Base-by-base conservation (phyloP, 2,888 invertebrate genomes). In the Pelosia muscerda region DNA sequence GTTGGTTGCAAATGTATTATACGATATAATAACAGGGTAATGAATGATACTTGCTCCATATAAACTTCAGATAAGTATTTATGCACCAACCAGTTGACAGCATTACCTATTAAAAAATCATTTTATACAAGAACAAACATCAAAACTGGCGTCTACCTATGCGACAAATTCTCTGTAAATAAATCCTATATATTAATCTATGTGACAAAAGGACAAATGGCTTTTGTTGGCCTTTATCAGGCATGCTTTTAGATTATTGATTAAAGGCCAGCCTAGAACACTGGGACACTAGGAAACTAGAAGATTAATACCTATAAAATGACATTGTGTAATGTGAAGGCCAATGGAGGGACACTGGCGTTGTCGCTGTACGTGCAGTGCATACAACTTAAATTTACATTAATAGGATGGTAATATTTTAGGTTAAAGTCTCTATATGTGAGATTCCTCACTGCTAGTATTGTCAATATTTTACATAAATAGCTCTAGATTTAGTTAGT, bases 261-360 rank as follows among this genome's bases (percentile, higher is more conserved):
- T 55, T 61, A 73, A 72, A 76, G 70, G 68, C 65, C 68, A 67
- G 53, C 42, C 65, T 68, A 59, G 58, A 59, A n/a, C 31, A 56
- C 75, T 19, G 8, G 49, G 49, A 49, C 49, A 49, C 55, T 76
- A 84, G 75, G 81, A 81, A 78, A 81, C 74, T 73, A 74, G 73
- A 80, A 68, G 63, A 34, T 72, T 72, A 73, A 74, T 75, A 56
- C 38, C 38, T 38, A 15, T 70, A 59, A 69, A 75, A 68, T 82
- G 84, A 84, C 85, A 84, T 85, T 87, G 85, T 79, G 71, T 81
- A 72, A 79, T 73, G 76, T 80, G 87, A 89, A 89, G 88, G 88
- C 85, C 86, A 77, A 75, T 72, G 77, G 84, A 81, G 81, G 83
- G 84, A 83, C 81, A 81, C 79, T 77, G 80, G 81, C 74, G 76